Evolutionary conservation across 2,113 vertebrate species (phyloP).

Genomic region (Harpagus bidentatus): DNA sequence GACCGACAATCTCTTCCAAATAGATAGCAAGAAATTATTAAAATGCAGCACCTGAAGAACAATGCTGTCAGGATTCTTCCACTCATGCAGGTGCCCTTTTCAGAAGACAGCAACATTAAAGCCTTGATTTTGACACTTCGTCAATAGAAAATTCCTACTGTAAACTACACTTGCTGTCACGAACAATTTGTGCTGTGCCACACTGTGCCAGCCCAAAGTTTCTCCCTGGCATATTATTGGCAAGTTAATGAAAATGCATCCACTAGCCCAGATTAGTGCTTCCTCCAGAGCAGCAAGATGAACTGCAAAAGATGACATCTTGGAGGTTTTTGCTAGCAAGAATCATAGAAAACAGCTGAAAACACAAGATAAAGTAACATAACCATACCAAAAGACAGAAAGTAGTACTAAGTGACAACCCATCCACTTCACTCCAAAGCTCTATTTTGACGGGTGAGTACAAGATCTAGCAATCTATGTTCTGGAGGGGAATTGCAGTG

Average conservation of each 20-base stretch:
- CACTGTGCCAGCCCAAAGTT: neutral
- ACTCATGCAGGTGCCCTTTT: neutral
- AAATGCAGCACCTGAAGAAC: neutral
- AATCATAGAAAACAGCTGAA: neutral
- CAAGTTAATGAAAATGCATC: neutral
- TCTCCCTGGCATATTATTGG: neutral
- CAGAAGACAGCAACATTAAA: neutral
- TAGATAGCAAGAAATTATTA: neutral
- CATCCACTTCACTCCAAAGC: neutral
- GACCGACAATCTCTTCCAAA: neutral
- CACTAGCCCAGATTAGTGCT: neutral
- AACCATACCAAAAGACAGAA: neutral
- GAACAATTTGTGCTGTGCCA: neutral
- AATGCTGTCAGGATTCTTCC: fast-evolving
- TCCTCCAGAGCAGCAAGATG: neutral
- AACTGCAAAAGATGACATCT: neutral
- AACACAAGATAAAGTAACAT: neutral
- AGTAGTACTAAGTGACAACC: neutral
- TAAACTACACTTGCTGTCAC: neutral
- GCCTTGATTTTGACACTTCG: neutral
- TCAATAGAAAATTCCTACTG: neutral
- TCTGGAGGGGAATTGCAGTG: neutral
- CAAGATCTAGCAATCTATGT: neutral
- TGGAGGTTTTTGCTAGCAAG: neutral
- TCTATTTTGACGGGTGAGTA: neutral